phyloP scores from a whole-genome alignment of 2,113 vertebrate genomes.

The Puma concolor region DNA sequence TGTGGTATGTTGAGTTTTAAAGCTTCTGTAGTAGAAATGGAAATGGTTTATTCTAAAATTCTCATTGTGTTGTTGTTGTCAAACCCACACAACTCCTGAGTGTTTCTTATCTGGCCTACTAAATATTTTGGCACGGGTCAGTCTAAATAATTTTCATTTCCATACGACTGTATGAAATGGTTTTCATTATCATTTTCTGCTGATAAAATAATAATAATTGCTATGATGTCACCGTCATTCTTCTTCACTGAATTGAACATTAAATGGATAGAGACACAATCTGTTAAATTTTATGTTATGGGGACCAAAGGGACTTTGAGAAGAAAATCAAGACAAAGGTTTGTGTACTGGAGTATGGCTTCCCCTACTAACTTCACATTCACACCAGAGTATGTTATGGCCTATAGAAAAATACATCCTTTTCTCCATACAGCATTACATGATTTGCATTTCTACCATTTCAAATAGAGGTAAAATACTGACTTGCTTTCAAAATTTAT shows the following conservation, averaged over 20 bases:
- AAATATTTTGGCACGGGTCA: slow-evolving; percentile 5
- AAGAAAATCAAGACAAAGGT: slow-evolving; percentile 25
- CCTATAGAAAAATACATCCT: background rate
- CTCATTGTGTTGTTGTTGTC: background rate
- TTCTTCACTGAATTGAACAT: background rate
- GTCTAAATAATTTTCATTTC: slow-evolving; percentile 14
- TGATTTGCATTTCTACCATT: background rate
- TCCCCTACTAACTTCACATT: background rate
- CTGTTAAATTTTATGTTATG: background rate
- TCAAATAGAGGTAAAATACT: background rate
- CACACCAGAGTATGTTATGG: background rate
- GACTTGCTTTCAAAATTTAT: background rate
- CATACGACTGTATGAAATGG: background rate
- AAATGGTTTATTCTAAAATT: slow-evolving; percentile 14
- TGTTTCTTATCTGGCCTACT: background rate
- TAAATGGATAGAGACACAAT: background rate
- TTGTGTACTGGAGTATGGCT: background rate
- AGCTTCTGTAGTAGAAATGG: background rate
- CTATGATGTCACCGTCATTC: background rate
- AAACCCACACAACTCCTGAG: background rate
- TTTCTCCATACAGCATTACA: background rate
- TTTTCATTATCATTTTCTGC: slow-evolving; percentile 48
- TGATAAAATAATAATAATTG: background rate
- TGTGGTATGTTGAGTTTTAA: background rate
- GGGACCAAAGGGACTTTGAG: background rate